phyloP scores from a whole-genome alignment of 2,888 invertebrate species.

The Ophion obscuratus region DNA sequence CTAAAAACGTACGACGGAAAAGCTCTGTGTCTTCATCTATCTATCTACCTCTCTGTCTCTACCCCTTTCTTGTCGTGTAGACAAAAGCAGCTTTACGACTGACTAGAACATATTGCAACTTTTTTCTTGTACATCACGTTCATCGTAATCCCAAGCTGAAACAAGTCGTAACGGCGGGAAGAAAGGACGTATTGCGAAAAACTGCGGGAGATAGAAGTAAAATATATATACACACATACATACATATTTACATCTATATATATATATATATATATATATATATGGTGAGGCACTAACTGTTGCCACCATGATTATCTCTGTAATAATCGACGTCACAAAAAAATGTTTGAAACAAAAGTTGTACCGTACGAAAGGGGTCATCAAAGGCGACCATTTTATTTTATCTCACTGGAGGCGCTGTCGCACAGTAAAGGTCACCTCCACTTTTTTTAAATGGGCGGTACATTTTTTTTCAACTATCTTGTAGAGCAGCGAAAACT shows the following conservation, averaged over 20 bases:
- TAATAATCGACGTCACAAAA: no score
- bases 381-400: no score
- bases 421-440: no score
- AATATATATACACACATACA: background rate
- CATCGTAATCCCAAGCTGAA: constrained; percentile 33
- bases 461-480: no score
- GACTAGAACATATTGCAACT: background rate
- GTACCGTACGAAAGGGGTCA: no score
- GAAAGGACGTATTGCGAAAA: constrained; percentile 7
- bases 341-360: no score
- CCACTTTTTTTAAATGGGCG: no score
- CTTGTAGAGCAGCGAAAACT: no score
- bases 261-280: no score
- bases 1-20: constrained; percentile 8
- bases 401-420: no score
- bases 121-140: background rate
- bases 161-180: constrained; percentile 5
- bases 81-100: constrained; percentile 18
- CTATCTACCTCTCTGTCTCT: background rate
- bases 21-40: background rate
- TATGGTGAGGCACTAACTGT: no score
- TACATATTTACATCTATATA: background rate
- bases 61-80: background rate
- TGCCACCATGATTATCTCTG: no score
- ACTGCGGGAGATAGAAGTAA: constrained; percentile 17